Evolutionary conservation across 1,140 invertebrate genomes (phyloP), one percentile per base, ranked within the genome.

Genomic region (Riptortus pedestris): DNA sequence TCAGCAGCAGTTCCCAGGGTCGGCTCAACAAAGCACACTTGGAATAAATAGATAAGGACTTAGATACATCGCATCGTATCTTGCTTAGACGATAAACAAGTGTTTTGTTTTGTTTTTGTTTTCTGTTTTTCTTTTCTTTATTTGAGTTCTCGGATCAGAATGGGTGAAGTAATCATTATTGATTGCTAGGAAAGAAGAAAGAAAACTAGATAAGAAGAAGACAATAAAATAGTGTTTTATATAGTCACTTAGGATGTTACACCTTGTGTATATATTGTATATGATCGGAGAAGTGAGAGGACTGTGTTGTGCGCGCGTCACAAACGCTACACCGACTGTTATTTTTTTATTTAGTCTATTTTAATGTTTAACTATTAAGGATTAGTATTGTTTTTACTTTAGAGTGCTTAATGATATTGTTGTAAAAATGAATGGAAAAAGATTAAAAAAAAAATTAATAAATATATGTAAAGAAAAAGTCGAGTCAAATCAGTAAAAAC

Each of bases 311-410:
- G 51, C 51, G 51, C 51, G 51, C 22, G 51, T 24, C 51, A 55
- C 51, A 55, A 55, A 55, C 51, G 51, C 51, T 55, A 55, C 20
- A 55, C 51, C 24, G 51, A 55, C 51, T 55, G 51, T 55, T 55
- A 55, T 55, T 55, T 55, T 55, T 55, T 55, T 55, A 55, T 55
- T 55, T 55, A 55, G 51, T 55, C 51, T 55, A 55, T 55, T 55
- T 55, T 55, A 55, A 55, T 55, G 51, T 55, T 55, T 55, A 55
- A 55, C 18, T 55, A 55, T 55, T 55, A 55, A 55, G 51, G 51
- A 55, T 55, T 55, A 55, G 51, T 55, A 55, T 55, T 55, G 51
- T 38, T 55, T 55, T 55, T 55, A 55, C 26, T 55, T 55, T 55
- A 55, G 51, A 55, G 51, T 55, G 51, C 51, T 55, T 55, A 55